A percentile compares a stretch with the other conserved stretches of the same genome.
These are phyloP conservation scores for Ptychadena robeensis DNA, from an alignment of 2,797 vertebrate species.

Conservation along the genomic window DNA sequence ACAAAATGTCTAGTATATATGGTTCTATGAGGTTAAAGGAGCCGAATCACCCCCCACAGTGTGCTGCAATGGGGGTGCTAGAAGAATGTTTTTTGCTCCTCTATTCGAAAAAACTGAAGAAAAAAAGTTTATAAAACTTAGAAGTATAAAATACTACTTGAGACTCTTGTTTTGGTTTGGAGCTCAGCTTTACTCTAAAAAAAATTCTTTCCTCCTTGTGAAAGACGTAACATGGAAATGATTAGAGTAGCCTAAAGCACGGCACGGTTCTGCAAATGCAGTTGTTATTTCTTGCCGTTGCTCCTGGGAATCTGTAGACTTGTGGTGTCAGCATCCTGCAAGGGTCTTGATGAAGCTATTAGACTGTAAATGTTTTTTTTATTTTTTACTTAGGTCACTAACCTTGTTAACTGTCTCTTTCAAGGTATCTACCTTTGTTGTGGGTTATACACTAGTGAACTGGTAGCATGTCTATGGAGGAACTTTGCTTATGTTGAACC, in stretches of 20 bases:
- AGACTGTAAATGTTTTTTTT: conserved; percentile 1
- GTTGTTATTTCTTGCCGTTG: conserved; percentile 12
- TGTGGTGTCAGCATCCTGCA: conserved; percentile 16
- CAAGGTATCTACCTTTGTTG: neutral
- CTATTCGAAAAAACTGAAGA: neutral
- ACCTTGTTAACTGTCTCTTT: neutral
- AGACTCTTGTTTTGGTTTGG: neutral
- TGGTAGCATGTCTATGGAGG: neutral
- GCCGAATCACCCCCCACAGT: too few species aligned
- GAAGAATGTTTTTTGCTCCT: too few species aligned
- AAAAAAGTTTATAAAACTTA: neutral
- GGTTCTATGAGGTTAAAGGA: too few species aligned
- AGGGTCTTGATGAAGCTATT: conserved; percentile 1
- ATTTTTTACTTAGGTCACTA: neutral
- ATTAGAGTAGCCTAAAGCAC: neutral
- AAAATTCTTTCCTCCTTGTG: neutral
- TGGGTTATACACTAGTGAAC: neutral
- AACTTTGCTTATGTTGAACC: too few species aligned
- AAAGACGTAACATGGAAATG: neutral
- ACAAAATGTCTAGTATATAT: too few species aligned
- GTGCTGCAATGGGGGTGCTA: too few species aligned
- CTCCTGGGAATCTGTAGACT: neutral
- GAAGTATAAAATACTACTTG: neutral
- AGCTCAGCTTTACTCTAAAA: neutral
- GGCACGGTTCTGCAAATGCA: neutral